phyloP scores from a whole-genome alignment of 2,113 vertebrate genomes.

The Vanacampus margaritifer region DNA sequence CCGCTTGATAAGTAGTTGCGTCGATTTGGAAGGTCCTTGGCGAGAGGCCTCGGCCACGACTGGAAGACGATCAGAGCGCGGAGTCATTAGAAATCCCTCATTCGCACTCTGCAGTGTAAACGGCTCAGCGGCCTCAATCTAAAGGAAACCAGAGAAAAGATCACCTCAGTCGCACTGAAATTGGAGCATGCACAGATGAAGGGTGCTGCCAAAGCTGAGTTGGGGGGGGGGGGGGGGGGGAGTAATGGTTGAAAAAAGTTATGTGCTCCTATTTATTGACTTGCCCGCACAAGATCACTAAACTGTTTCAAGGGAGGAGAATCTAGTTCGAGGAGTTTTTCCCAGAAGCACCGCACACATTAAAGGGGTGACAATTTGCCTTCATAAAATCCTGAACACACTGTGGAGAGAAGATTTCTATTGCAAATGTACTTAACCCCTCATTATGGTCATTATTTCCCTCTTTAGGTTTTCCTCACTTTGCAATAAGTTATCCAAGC shows the following conservation, averaged over 20 bases:
- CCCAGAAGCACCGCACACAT: slow-evolving; percentile 31
- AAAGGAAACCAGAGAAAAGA: slow-evolving; percentile 52
- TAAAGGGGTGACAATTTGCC: slow-evolving; percentile 32
- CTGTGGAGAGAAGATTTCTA: slow-evolving; percentile 13
- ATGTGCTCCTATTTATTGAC: slow-evolving; percentile 54
- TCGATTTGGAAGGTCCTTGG: slow-evolving; percentile 57
- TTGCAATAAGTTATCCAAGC: neutral
- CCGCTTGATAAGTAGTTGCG: slow-evolving; percentile 56
- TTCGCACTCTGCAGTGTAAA: slow-evolving; percentile 53
- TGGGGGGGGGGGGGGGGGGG: neutral
- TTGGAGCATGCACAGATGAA: slow-evolving; percentile 47
- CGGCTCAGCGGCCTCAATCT: slow-evolving; percentile 49
- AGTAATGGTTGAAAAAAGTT: slow-evolving; percentile 10
- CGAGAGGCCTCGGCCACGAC: slow-evolving; percentile 53
- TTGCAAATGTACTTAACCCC: slow-evolving; percentile 29
- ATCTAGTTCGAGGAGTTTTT: slow-evolving; percentile 21
- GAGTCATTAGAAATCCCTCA: slow-evolving; percentile 69
- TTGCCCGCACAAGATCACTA: slow-evolving; percentile 43
- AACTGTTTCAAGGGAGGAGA: slow-evolving; percentile 42
- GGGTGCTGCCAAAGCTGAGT: slow-evolving; percentile 25
- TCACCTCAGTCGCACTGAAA: slow-evolving; percentile 54
- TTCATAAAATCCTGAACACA: slow-evolving; percentile 34
- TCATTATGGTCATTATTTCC: slow-evolving; percentile 6
- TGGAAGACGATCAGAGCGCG: slow-evolving; percentile 58
- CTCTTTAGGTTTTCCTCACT: neutral